Evolutionary conservation across 53 echinoderm and acorn worm genomes (phyloP).

Genomic region (Pentamera pediparva): DNA sequence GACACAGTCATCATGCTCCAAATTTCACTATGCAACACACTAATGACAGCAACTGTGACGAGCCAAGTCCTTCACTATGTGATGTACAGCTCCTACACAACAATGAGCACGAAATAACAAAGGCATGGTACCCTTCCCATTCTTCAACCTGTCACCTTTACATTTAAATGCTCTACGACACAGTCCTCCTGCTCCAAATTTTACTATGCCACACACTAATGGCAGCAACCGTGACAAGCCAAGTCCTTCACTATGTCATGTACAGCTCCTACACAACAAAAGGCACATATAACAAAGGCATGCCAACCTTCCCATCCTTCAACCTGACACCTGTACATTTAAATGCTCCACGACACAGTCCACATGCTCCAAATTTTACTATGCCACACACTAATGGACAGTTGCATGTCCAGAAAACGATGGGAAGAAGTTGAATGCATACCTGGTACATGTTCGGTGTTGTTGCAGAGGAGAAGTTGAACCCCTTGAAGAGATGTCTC

Average conservation of each 20-base stretch:
- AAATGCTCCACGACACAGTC: not conserved
- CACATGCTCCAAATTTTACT: not conserved
- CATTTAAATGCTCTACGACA: not conserved
- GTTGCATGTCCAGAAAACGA: not conserved
- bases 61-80: slow-evolving; percentile 93
- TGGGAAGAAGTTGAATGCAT: not conserved
- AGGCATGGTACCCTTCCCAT: too few relatives aligned
- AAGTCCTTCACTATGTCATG: too few relatives aligned
- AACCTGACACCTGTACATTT: too few relatives aligned
- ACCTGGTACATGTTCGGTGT: slow-evolving; percentile 99
- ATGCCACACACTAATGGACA: not conserved
- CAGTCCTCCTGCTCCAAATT: too few relatives aligned
- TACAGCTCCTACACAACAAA: too few relatives aligned
- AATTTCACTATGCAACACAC: not conserved
- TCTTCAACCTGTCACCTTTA: too few relatives aligned
- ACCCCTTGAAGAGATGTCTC: slow-evolving; percentile 72
- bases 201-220: too few relatives aligned
- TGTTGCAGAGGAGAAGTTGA: slow-evolving; percentile 99
- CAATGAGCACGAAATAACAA: too few relatives aligned
- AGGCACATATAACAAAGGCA: too few relatives aligned
- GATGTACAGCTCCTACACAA: slow-evolving; percentile 99
- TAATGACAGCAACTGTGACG: slow-evolving; percentile 76
- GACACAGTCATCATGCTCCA: not conserved
- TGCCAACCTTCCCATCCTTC: too few relatives aligned
- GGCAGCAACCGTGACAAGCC: too few relatives aligned